Evolutionary conservation across 2,113 vertebrate species (phyloP).

Genomic region (Scartelaos histophorus): DNA sequence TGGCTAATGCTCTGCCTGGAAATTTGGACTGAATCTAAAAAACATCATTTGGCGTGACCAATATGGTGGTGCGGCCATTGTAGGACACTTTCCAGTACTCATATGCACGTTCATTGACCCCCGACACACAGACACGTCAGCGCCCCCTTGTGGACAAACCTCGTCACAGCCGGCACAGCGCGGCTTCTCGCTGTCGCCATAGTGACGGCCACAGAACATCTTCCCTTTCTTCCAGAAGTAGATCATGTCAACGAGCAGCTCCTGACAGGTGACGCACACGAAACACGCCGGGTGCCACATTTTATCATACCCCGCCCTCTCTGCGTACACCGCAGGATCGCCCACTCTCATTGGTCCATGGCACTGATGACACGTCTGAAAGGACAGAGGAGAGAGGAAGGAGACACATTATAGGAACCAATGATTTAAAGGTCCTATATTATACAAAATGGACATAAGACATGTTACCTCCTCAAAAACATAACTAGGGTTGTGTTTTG

Average conservation of each 20-base stretch:
- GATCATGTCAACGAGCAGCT: constrained; percentile 98
- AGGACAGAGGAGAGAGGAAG: not conserved
- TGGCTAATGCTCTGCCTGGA: no score
- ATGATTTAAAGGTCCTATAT: no score
- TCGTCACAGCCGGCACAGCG: constrained; percentile 97
- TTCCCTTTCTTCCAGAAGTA: constrained; percentile 98
- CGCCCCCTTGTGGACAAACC: constrained; percentile 72
- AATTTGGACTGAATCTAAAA: no score
- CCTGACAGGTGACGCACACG: constrained; percentile 85
- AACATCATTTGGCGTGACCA: no score
- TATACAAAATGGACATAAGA: no score
- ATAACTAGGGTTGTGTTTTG: no score
- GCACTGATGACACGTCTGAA: constrained; percentile 87
- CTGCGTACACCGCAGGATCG: constrained; percentile 92
- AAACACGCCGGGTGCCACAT: constrained; percentile 97
- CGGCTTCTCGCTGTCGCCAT: constrained; percentile 96
- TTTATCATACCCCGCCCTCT: constrained; percentile 92
- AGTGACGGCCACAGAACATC: constrained; percentile 96
- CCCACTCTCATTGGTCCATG: constrained; percentile 85
- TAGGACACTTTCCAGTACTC: no score
- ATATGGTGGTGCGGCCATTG: no score
- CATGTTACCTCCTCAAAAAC: no score
- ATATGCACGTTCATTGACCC: no score
- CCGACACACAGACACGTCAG: not conserved
- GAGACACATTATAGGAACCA: not conserved